These are phyloP conservation scores for Gonatopus flavifemur DNA, from an alignment of 1,140 invertebrate species.

Conservation along the genomic window DNA sequence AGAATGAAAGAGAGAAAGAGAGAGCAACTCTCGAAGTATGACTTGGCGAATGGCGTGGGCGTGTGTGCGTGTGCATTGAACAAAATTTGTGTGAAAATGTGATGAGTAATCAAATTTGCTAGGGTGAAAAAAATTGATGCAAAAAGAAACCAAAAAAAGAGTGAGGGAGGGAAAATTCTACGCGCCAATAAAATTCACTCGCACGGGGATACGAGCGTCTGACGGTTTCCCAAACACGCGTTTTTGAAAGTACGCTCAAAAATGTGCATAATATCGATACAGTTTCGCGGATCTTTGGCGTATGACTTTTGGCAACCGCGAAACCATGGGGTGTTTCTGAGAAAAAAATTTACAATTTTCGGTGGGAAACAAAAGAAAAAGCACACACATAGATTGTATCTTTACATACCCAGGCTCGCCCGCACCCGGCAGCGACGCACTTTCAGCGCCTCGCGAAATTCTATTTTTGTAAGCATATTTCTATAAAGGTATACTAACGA, in stretches of 20 bases:
- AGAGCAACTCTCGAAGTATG: background rate
- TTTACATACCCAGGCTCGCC: slow-evolving; percentile 33
- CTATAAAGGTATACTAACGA: slow-evolving; percentile 61
- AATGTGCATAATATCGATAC: slow-evolving; percentile 12
- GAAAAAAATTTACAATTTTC: slow-evolving; percentile 8
- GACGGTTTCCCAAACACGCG: slow-evolving; percentile 32
- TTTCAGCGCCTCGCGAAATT: slow-evolving; percentile 57
- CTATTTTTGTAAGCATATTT: slow-evolving; percentile 63
- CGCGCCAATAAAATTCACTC: slow-evolving; percentile 50
- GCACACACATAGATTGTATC: slow-evolving; percentile 1
- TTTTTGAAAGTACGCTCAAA: slow-evolving; percentile 21
- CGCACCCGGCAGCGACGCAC: slow-evolving; percentile 47
- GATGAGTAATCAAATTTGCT: no score
- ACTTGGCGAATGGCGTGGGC: background rate
- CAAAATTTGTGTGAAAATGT: background rate
- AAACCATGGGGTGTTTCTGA: background rate
- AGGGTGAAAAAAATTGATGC: slow-evolving; percentile 9
- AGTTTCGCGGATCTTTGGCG: background rate
- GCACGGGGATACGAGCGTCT: slow-evolving; percentile 35
- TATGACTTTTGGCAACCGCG: background rate
- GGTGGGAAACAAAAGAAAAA: slow-evolving; percentile 19
- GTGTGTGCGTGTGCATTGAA: background rate
- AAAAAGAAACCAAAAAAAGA: slow-evolving; percentile 9
- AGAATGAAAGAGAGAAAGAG: background rate
- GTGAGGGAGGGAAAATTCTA: slow-evolving; percentile 18